Evolutionary conservation across 1,140 invertebrate species (phyloP), one percentile per base, ranked within the genome.

Genomic region (Nephotettix cincticeps): DNA sequence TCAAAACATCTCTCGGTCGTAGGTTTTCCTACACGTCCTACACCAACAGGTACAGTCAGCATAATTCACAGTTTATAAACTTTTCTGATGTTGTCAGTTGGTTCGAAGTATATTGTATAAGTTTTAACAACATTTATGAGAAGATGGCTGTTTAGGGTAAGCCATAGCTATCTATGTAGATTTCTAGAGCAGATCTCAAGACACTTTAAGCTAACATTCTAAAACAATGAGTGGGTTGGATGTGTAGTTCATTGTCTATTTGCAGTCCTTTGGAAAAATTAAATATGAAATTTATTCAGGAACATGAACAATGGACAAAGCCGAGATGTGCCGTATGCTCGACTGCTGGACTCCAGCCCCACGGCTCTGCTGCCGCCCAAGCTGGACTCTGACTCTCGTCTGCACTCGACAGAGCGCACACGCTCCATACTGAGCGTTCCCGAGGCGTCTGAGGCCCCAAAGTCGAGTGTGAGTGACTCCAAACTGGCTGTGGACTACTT

Each of bases 321-420:
- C n/a, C 83, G 83, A 73, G 91, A 93, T 77, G 91, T 94, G 6
- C 91, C 91, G 0, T 94, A 94, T 79, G 87, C 91, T 19, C 86
- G 91, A 30, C 80, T 94, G 23, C 84, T 94, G 0, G 91, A 94
- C 75, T 80, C 83, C 3, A 88, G 85, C 81, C 84, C 83, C n/a
- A 80, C 81, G 0, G 80, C 77, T 27, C 81, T 82, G 36, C 75
- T 86, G 36, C 83, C 85, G 0, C 84, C 86, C 4, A 91, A 92
- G 80, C 84, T 91, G 17, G 92, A 93, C 73, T 74, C 91, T 23
- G 91, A 93, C 76, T 92, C 91, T 0, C 91, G 91, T 82, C 80
- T 91, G 13, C 86, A 90, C 72, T 85, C 84, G 19, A 79, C 85
- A 67, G 81, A 88, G 82, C 84, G 84, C 75, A 88, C 86, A 77